Percentiles rank a stretch among this genome's conserved stretches.
These are phyloP conservation scores for Enhydra lutris DNA, from an alignment of 2,113 vertebrate species.

Conservation along the genomic window DNA sequence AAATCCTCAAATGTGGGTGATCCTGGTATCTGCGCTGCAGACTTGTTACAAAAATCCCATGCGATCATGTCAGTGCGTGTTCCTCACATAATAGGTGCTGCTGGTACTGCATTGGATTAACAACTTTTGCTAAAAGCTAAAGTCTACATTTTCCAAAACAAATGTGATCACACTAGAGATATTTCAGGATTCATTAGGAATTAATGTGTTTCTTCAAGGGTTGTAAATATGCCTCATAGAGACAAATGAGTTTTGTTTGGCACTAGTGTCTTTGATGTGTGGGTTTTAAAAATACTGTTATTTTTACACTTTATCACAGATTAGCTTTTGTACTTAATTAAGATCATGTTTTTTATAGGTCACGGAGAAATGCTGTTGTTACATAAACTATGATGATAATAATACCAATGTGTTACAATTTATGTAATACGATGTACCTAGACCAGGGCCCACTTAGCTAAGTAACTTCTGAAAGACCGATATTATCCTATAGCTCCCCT, in stretches of 20 bases:
- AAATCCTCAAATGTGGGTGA: neutral
- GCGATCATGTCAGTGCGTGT: neutral
- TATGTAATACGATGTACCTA: neutral
- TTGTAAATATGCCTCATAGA: neutral
- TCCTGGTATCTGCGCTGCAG: no score
- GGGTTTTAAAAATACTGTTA: neutral
- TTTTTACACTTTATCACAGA: neutral
- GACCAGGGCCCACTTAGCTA: conserved; percentile 19
- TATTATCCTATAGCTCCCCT: neutral
- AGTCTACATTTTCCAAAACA: neutral
- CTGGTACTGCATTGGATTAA: neutral
- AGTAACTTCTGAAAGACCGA: neutral
- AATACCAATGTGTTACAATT: neutral
- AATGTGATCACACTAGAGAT: neutral
- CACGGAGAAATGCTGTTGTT: neutral
- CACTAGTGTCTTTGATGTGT: neutral
- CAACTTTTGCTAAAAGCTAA: neutral
- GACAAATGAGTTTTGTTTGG: neutral
- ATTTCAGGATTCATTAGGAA: neutral
- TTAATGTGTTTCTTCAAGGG: neutral
- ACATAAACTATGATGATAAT: neutral
- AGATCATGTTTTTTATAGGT: conserved; percentile 32
- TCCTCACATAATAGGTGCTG: neutral
- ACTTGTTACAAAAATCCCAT: neutral
- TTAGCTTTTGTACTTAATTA: conserved; percentile 34